Base-by-base conservation (phyloP, 2,113 vertebrate genomes). In the Syrrhaptes paradoxus region DNA sequence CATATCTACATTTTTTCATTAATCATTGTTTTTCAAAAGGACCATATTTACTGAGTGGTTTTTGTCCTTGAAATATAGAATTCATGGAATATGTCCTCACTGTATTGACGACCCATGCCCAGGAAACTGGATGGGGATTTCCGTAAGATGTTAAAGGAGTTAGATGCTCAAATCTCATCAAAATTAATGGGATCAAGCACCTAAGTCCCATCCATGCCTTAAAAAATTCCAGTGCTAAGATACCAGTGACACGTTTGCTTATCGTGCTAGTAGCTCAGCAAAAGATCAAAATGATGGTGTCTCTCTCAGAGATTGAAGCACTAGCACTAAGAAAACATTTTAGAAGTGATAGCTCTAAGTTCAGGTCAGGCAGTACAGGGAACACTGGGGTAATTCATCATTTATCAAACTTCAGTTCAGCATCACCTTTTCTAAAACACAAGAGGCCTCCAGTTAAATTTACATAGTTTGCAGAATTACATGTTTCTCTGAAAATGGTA, bases 201-300 rank as follows among this genome's bases (percentile, higher is more conserved):
- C 13, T 48, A 85, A 49, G 38, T 82, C n/a, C 45, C 24, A 59
- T 36, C 16, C 19, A 4, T 52, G 57, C 24, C 32, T 92, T 90
- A 38, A 90, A 91, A 95, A 95, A 61, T 76, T 86, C 65, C 24
- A 81, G 18, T 74, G 57, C 41, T 89, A 41, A 57, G 32, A 49
- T 32, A 66, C 13, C 2, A 2, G 29, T 74, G 85, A 21, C n/a
- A 76, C 34, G 41, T 89, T 91, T 89, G 41, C 36, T 62, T 29
- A 70, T 77, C 17, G 16, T 51, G 67, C n/a, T 66, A 26, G 58
- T 13, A 66, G n/a, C 16, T 68, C 45, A 91, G 57, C 16, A 87
- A 46, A 92, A 66, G 49, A 86, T 57, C 45, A 45, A 68, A 85
- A 65, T 29, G 62, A 72, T 62, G 61, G 11, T 4, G 3, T n/a